Evolutionary conservation across 2,888 invertebrate genomes (phyloP).

Genomic region (Drosophila lutescens): DNA sequence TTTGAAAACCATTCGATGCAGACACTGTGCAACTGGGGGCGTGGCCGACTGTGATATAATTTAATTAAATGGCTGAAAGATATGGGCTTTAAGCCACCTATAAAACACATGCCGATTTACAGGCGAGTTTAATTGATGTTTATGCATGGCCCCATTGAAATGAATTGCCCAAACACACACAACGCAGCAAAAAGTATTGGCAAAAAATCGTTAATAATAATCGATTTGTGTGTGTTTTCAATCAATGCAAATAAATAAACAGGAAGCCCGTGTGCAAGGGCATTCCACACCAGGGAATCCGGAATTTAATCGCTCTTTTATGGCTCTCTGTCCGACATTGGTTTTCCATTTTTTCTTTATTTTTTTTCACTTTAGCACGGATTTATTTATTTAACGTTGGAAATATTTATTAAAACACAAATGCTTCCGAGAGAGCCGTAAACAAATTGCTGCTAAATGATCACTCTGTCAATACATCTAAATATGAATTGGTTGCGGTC

Average conservation of each 20-base stretch:
- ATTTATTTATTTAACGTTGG: constrained; percentile 38
- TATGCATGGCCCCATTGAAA: constrained; percentile 68
- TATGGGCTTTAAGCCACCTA: constrained; percentile 36
- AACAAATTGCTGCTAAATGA: constrained; percentile 43
- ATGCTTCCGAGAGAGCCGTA: constrained; percentile 6
- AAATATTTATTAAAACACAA: constrained; percentile 12
- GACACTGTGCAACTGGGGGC: constrained; percentile 33
- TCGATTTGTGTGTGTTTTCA: constrained; percentile 72
- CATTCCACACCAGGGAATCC: constrained; percentile 31
- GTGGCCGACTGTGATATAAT: constrained; percentile 55
- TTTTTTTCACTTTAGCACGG: constrained; percentile 23
- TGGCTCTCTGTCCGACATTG: constrained; percentile 20
- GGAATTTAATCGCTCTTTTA: constrained; percentile 48
- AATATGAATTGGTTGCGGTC: constrained; percentile 21
- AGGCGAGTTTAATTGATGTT: constrained; percentile 68
- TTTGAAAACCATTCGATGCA: constrained; percentile 12
- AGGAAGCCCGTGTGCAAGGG: constrained; percentile 10
- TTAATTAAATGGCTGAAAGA: constrained; percentile 66
- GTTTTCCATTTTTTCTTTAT: constrained; percentile 1
- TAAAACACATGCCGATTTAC: constrained; percentile 57
- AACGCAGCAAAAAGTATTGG: constrained; percentile 44
- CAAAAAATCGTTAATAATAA: constrained; percentile 70
- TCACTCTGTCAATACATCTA: constrained; percentile 31
- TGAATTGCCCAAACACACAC: constrained; percentile 50
- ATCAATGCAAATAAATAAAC: constrained; percentile 54